Conservation (phyloP, 2,797 vertebrate species). For the Phrynocephalus guinanensis region DNA sequence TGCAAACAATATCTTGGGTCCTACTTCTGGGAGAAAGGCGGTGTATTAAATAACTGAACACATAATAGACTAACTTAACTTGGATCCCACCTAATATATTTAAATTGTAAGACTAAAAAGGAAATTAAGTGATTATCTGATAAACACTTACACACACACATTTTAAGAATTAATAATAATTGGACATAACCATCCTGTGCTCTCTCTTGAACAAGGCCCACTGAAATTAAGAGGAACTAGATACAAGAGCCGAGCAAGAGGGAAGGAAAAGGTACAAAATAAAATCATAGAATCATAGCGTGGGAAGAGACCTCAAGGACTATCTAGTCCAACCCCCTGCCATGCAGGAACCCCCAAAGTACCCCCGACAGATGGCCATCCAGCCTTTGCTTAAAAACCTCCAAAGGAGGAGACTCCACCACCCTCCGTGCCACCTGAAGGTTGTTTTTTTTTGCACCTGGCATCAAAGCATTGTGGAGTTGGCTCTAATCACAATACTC, state of each 20-base stretch:
- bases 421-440: too few relatives aligned
- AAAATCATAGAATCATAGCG: too few relatives aligned
- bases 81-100: not conserved
- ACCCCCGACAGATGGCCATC: too few relatives aligned
- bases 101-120: not conserved
- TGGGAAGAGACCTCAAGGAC: too few relatives aligned
- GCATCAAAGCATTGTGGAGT: too few relatives aligned
- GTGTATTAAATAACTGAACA: too few relatives aligned
- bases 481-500: not conserved
- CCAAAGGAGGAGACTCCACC: too few relatives aligned
- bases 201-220: not conserved
- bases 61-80: not conserved
- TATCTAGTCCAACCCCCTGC: too few relatives aligned
- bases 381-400: too few relatives aligned
- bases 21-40: too few relatives aligned
- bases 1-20: too few relatives aligned
- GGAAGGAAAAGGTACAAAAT: not conserved
- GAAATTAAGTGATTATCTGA: not conserved
- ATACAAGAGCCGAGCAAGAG: not conserved
- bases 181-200: not conserved
- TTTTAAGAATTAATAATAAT: not conserved
- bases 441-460: not conserved
- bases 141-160: not conserved
- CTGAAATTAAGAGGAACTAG: not conserved
- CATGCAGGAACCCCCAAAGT: too few relatives aligned